Percentiles rank a stretch among this genome's conserved stretches.
Evolutionary conservation across 2,113 vertebrate species (phyloP).

Genomic region (Tinamus guttatus): DNA sequence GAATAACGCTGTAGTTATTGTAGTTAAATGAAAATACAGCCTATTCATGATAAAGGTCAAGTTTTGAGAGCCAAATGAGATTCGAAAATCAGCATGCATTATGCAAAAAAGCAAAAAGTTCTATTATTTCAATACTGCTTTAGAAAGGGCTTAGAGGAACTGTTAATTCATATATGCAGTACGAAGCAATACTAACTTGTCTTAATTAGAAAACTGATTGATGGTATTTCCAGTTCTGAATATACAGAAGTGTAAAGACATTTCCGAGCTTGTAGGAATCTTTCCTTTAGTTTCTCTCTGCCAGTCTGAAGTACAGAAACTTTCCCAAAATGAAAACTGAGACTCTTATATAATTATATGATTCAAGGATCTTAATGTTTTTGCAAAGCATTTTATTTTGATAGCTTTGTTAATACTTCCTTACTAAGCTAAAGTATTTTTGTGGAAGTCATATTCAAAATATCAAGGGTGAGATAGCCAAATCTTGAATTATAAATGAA

Average conservation of each 20-base stretch:
- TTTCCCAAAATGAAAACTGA: not conserved
- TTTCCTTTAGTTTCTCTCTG: not conserved
- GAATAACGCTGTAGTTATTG: not conserved
- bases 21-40: not conserved
- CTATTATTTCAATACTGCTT: not conserved
- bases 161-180: not conserved
- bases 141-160: not conserved
- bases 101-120: not conserved
- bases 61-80: not conserved
- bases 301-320: not conserved
- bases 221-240: not conserved
- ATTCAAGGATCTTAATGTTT: not conserved
- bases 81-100: not conserved
- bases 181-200: constrained; percentile 2
- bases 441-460: constrained; percentile 13
- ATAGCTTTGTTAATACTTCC: not conserved
- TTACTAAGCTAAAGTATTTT: not conserved
- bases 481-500: constrained; percentile 15
- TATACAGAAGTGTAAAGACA: not conserved
- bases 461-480: not conserved
- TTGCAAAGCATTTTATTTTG: not conserved
- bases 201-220: not conserved
- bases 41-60: not conserved
- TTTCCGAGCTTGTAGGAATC: not conserved
- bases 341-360: not conserved